Evolutionary conservation across 30 jellyfish, hydroid and myxozoan species (phyloP).

Genomic region (Cassiopea andromeda): DNA sequence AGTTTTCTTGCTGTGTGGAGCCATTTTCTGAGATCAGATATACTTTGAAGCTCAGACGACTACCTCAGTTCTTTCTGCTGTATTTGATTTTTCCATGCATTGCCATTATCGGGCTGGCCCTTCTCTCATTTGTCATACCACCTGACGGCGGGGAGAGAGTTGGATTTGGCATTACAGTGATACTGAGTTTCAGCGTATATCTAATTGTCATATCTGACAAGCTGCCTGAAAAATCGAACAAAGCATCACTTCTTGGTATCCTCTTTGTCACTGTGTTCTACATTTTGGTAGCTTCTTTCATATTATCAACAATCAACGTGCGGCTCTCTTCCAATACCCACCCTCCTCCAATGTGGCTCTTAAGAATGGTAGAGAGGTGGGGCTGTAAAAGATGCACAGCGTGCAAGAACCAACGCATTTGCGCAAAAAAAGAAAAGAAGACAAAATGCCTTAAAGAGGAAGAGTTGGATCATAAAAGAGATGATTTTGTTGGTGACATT

Average conservation of each 20-base stretch:
- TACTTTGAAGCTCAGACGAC: conserved; percentile 53
- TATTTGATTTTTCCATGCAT: conserved; percentile 82
- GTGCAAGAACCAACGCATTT: background rate
- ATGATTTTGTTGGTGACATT: background rate
- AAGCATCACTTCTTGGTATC: conserved; percentile 79
- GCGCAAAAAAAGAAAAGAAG: background rate
- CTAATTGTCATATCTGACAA: conserved; percentile 83
- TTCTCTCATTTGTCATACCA: conserved; percentile 80
- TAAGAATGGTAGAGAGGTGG: conserved; percentile 29
- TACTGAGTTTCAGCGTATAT: conserved; percentile 89
- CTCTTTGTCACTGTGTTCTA: conserved; percentile 66
- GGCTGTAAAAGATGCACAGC: background rate
- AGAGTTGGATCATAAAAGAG: background rate
- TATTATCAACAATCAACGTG: conserved; percentile 50
- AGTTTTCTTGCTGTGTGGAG: conserved; percentile 59
- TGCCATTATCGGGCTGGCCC: conserved; percentile 56
- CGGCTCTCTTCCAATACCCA: conserved; percentile 46
- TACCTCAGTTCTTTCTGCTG: conserved; percentile 71
- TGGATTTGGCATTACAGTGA: conserved; percentile 88
- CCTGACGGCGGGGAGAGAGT: conserved; percentile 87
- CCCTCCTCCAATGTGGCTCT: conserved; percentile 67
- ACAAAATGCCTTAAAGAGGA: conserved; percentile 2
- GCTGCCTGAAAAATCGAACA: conserved; percentile 89
- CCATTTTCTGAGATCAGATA: conserved; percentile 66
- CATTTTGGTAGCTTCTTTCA: conserved; percentile 58